Evolutionary conservation across 2,888 invertebrate species (phyloP).

Genomic region (Hirtodrosophila trivittata): DNA sequence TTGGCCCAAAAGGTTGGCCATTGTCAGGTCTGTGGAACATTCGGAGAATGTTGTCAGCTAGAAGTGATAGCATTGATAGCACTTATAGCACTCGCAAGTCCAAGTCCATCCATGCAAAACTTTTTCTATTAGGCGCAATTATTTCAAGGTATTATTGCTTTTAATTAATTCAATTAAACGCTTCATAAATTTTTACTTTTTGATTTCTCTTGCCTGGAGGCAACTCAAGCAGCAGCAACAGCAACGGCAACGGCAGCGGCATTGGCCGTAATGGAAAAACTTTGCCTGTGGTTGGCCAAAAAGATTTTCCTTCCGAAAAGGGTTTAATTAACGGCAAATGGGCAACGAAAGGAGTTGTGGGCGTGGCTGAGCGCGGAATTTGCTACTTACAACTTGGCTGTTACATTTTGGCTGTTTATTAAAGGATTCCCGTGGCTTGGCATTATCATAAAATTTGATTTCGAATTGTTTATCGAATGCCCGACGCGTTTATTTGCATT

Average conservation of each 20-base stretch:
- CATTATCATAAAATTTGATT: slow-evolving; percentile 79
- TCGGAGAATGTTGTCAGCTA: slow-evolving; percentile 3
- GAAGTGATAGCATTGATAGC: no score
- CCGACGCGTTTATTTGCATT: slow-evolving; percentile 73
- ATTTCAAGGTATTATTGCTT: slow-evolving; percentile 81
- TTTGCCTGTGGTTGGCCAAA: slow-evolving; percentile 66
- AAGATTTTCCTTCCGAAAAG: slow-evolving; percentile 41
- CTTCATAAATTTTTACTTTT: slow-evolving; percentile 83
- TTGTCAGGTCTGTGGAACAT: slow-evolving; percentile 17
- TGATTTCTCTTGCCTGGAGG: slow-evolving; percentile 76
- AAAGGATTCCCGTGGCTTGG: slow-evolving; percentile 67
- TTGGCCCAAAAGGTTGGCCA: slow-evolving; percentile 32
- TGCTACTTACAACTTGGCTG: slow-evolving; percentile 53
- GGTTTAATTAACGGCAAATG: slow-evolving; percentile 81
- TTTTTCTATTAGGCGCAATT: slow-evolving; percentile 79
- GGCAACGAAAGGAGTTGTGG: slow-evolving; percentile 14
- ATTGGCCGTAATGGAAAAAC: slow-evolving; percentile 76
- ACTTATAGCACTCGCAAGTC: slow-evolving; percentile 4
- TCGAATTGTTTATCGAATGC: slow-evolving; percentile 72
- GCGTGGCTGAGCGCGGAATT: slow-evolving; percentile 53
- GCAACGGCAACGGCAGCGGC: slow-evolving; percentile 10
- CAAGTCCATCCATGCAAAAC: slow-evolving; percentile 45
- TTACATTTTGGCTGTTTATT: slow-evolving; percentile 67
- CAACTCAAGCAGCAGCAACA: slow-evolving; percentile 19
- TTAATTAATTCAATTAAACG: slow-evolving; percentile 83